Conservation (phyloP, 1,140 invertebrate genomes). For the Drosophila saltans region DNA sequence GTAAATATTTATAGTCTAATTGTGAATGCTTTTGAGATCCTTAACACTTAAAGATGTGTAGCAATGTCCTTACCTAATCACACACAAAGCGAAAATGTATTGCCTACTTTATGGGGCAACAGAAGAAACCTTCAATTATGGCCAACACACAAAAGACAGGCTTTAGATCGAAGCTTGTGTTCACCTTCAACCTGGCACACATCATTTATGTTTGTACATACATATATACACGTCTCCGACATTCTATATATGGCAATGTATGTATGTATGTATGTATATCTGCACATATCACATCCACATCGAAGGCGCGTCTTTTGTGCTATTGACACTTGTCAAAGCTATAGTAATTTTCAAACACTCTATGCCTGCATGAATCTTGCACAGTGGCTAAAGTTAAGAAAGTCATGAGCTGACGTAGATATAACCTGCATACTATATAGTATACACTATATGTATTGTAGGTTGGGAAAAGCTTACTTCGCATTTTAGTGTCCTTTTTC, state of each 20-base stretch:
- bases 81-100: slow-evolving; percentile 17
- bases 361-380: slow-evolving; percentile 40
- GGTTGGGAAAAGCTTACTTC: too few relatives aligned
- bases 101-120: slow-evolving; percentile 31
- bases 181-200: slow-evolving; percentile 5
- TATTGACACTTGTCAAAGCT: slow-evolving; percentile 76
- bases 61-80: slow-evolving; percentile 19
- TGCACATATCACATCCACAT: slow-evolving; percentile 41
- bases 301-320: slow-evolving; percentile 66
- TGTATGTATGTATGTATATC: slow-evolving; percentile 24
- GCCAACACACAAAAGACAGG: slow-evolving; percentile 24
- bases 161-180: neutral
- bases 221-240: slow-evolving; percentile 22
- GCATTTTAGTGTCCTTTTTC: too few relatives aligned
- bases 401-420: too few relatives aligned
- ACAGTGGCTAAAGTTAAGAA: slow-evolving; percentile 33
- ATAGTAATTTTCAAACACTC: slow-evolving; percentile 72
- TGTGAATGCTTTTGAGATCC: slow-evolving; percentile 60
- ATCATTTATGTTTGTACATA: slow-evolving; percentile 5
- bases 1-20: slow-evolving; percentile 77
- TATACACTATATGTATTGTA: too few relatives aligned
- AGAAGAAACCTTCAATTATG: slow-evolving; percentile 69
- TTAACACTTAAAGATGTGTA: slow-evolving; percentile 21
- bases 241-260: slow-evolving; percentile 34
- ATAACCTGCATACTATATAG: too few relatives aligned